These are phyloP conservation scores for Hylia prasina DNA, from an alignment of 2,113 vertebrate genomes.

Conservation along the genomic window DNA sequence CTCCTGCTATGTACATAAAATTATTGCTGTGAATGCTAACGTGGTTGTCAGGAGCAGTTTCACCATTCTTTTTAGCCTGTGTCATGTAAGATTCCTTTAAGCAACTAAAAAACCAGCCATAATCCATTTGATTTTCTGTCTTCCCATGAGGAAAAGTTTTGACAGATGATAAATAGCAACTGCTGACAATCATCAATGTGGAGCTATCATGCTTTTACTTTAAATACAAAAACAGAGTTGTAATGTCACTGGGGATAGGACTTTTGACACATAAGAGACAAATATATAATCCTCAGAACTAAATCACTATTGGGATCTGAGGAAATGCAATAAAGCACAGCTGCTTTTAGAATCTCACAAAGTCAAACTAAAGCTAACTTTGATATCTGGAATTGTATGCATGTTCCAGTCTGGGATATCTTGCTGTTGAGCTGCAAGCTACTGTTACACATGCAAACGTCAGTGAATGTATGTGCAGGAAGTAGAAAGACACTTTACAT, in stretches of 20 bases:
- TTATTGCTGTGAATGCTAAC: constrained; percentile 69
- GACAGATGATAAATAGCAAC: constrained; percentile 95
- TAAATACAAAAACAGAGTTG: constrained; percentile 88
- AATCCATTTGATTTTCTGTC: constrained; percentile 92
- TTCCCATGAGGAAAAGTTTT: constrained; percentile 87
- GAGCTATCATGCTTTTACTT: constrained; percentile 84
- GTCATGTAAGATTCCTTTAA: constrained; percentile 86
- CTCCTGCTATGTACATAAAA: constrained; percentile 62
- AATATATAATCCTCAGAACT: constrained; percentile 80
- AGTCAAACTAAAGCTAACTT: constrained; percentile 75
- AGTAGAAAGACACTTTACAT: constrained; percentile 39
- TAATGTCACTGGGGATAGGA: constrained; percentile 87
- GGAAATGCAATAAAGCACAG: constrained; percentile 75
- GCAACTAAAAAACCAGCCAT: constrained; percentile 85
- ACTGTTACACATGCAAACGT: constrained; percentile 45
- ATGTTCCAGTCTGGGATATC: constrained; percentile 24
- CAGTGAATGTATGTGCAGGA: neutral
- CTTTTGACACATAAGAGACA: constrained; percentile 85
- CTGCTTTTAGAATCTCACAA: constrained; percentile 74
- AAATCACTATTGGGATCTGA: constrained; percentile 77
- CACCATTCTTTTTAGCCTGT: constrained; percentile 77
- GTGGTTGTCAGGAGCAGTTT: constrained; percentile 70
- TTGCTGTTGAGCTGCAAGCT: constrained; percentile 33
- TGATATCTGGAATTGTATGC: constrained; percentile 71
- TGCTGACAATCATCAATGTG: constrained; percentile 90